Percentiles rank a stretch among this genome's conserved stretches.
Conservation (phyloP, 2,113 vertebrate genomes). For the Phodopus roborovskii region DNA sequence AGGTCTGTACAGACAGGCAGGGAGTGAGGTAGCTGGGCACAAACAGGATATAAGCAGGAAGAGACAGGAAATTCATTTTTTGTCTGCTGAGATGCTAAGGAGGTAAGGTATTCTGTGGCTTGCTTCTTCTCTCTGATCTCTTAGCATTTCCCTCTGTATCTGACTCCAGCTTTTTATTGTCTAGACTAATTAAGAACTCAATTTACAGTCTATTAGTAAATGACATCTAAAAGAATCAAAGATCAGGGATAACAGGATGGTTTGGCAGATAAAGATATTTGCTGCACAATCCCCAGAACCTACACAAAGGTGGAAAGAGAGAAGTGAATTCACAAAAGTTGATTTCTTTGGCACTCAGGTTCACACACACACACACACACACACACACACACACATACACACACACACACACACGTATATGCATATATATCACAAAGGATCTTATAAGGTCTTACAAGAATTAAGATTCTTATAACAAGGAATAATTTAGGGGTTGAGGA, state of each 20-base stretch:
- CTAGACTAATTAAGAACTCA: too few relatives aligned
- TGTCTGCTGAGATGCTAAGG: too few relatives aligned
- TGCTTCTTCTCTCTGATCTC: too few relatives aligned
- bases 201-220: background rate
- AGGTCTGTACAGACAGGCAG: too few relatives aligned
- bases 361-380: background rate
- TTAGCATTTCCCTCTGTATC: too few relatives aligned
- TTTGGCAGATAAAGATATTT: background rate
- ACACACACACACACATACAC: background rate
- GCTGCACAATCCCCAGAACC: background rate
- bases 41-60: too few relatives aligned
- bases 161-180: too few relatives aligned
- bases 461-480: conserved; percentile 36
- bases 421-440: background rate
- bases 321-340: background rate
- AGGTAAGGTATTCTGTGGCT: too few relatives aligned
- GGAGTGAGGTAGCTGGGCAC: too few relatives aligned
- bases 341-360: background rate
- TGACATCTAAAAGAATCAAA: conserved; percentile 28
- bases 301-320: background rate
- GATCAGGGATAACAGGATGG: background rate
- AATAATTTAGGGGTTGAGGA: conserved; percentile 8
- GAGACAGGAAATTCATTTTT: too few relatives aligned
- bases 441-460: too few relatives aligned
- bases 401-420: background rate